Evolutionary conservation across 1,140 invertebrate genomes (phyloP).

Genomic region (Trichonephila clavipes): DNA sequence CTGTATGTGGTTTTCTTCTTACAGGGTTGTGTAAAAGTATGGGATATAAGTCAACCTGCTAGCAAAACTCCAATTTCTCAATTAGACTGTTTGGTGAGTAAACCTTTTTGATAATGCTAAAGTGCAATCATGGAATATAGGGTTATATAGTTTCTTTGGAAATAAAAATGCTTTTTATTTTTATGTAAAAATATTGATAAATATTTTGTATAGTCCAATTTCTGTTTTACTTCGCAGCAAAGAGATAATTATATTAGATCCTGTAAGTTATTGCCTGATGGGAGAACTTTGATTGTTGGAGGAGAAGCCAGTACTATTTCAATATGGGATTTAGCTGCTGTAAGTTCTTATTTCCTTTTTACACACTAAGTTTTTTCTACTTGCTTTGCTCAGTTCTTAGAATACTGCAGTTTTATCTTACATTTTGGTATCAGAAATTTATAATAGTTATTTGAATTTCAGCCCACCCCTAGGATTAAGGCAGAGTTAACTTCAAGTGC

Average conservation of each 20-base stretch:
- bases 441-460: slow-evolving; percentile 42
- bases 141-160: background rate
- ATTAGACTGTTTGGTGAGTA: slow-evolving; percentile 92
- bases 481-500: slow-evolving; percentile 97
- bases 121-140: background rate
- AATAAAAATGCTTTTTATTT: background rate
- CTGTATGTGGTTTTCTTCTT: too few relatives aligned
- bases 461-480: slow-evolving; percentile 88
- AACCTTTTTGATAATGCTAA: background rate
- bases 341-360: slow-evolving; percentile 77
- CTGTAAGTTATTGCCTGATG: slow-evolving; percentile 97
- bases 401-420: slow-evolving; percentile 31
- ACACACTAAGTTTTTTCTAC: too few relatives aligned
- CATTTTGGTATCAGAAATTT: background rate
- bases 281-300: slow-evolving; percentile 96
- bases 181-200: background rate
- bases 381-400: background rate
- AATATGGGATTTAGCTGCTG: slow-evolving; percentile 95
- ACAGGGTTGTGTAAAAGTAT: slow-evolving; percentile 96
- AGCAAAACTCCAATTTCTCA: slow-evolving; percentile 92
- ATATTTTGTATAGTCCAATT: slow-evolving; percentile 71
- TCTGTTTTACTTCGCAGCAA: slow-evolving; percentile 84
- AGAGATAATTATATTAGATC: slow-evolving; percentile 98
- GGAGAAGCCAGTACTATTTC: slow-evolving; percentile 97
- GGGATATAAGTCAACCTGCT: slow-evolving; percentile 89